Conservation (phyloP, 2,113 vertebrate species). For the Lagopus muta region DNA sequence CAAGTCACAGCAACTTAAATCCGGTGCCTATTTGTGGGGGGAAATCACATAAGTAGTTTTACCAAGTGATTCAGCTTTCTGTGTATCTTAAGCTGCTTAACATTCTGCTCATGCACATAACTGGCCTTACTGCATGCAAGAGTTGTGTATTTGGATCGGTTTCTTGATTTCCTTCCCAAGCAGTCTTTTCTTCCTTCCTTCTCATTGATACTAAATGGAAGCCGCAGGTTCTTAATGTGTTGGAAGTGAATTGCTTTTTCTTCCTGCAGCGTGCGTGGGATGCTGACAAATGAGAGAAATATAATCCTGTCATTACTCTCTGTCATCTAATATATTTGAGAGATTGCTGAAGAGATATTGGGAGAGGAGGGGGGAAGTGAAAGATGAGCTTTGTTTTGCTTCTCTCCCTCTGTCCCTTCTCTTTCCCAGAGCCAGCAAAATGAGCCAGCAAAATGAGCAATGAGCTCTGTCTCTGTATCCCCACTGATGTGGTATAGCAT, state of each 20-base stretch:
- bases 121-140: background rate
- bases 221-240: background rate
- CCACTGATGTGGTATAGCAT: background rate
- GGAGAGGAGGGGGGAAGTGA: background rate
- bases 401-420: accelerated
- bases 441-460: background rate
- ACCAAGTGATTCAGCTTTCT: background rate
- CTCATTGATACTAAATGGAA: background rate
- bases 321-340: background rate
- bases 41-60: background rate
- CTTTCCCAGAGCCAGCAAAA: background rate
- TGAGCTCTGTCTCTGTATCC: background rate
- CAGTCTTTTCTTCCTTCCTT: background rate
- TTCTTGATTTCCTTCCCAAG: background rate
- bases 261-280: background rate
- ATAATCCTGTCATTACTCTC: too few species aligned
- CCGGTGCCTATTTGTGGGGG: background rate
- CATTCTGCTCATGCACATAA: background rate
- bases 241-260: background rate
- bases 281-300: background rate
- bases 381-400: background rate
- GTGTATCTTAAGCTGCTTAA: background rate
- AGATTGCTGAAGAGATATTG: background rate
- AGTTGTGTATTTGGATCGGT: background rate
- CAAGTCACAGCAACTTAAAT: background rate